phyloP scores from a whole-genome alignment of 2,113 vertebrate genomes.

The Gnathonemus echidnorhynchus region DNA sequence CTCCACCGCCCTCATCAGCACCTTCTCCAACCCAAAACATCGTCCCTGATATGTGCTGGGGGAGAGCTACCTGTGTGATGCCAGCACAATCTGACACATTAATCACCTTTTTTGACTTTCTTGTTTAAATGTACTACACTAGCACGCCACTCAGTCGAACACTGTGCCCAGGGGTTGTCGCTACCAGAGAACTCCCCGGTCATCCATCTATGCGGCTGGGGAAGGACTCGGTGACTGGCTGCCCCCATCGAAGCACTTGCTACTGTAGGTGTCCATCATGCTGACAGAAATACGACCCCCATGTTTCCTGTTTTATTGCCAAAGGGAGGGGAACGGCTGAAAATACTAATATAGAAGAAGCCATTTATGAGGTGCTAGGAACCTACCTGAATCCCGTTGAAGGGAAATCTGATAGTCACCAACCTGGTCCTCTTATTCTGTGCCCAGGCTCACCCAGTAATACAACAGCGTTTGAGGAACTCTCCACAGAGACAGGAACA shows the following conservation, averaged over 20 bases:
- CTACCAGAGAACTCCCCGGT: conserved; percentile 6
- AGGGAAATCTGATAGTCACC: background rate
- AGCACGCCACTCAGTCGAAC: conserved; percentile 6
- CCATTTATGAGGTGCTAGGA: background rate
- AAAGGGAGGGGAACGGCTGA: background rate
- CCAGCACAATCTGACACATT: conserved; percentile 16
- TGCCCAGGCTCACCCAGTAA: background rate
- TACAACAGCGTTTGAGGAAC: background rate
- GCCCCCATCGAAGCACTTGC: background rate
- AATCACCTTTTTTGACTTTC: conserved; percentile 20
- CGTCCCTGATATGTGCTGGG: background rate
- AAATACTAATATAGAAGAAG: background rate
- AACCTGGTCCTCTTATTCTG: background rate
- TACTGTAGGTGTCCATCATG: background rate
- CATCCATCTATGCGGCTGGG: conserved; percentile 23
- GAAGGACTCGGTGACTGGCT: background rate
- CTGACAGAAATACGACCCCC: background rate
- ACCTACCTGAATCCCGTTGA: background rate
- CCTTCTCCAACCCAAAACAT: background rate
- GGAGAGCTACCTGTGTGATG: conserved; percentile 15
- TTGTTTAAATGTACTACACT: conserved; percentile 14
- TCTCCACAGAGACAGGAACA: background rate
- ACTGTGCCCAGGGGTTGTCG: conserved; percentile 5
- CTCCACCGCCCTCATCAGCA: background rate
- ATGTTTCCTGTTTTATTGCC: background rate